Base-by-base conservation (phyloP, 2,797 vertebrate species). In the Dromococcyx pavoninus region DNA sequence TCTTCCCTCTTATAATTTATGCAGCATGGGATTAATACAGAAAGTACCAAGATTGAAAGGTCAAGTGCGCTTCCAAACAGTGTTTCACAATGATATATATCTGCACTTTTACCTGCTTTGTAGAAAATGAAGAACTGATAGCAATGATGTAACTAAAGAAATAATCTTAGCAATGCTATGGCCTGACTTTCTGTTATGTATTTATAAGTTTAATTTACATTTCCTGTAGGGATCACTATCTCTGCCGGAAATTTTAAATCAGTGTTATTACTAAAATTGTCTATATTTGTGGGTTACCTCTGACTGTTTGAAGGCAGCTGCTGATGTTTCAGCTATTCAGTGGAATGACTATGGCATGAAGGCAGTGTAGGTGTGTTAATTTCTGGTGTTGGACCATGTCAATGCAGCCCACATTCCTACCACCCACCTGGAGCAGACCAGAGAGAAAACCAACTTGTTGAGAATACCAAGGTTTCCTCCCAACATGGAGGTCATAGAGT, bases 1-100 rank as follows among this genome's bases (percentile, higher is more conserved):
- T 94, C 95, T 83, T 97, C 67, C 84, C 74, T 86, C 74, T 94
- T 85, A 89, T 96, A 95, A 96, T 95, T 92, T 94, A 83, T 96
- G 83, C 88, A 92, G 43, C 73, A 77, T 88, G 70, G 78, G 86
- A 92, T 95, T 97, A 96, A 96, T 97, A 94, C 92, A 88, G 92
- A 97, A 95, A 95, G 94, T 74, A 88, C 39, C 77, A 53, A 89
- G 94, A 84, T 1, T 92, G 93, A 92, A 84, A 97, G 95, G 91
- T 97, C 96, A 95, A 89, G 73, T 87, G 83, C 94, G 69, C 81
- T 96, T 76, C 91, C 86, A 97, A 91, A 92, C 87, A 91, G 65
- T 83, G 89, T 90, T 91, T 91, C 83, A 90, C 83, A 71, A 37
- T 91, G 83, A 94, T 94, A 11, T 79, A 94, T 94, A 89, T 67